These are phyloP conservation scores for Ianthella basta DNA, from an alignment of 37 sponge, comb jelly and placozoan genomes.

Conservation along the genomic window DNA sequence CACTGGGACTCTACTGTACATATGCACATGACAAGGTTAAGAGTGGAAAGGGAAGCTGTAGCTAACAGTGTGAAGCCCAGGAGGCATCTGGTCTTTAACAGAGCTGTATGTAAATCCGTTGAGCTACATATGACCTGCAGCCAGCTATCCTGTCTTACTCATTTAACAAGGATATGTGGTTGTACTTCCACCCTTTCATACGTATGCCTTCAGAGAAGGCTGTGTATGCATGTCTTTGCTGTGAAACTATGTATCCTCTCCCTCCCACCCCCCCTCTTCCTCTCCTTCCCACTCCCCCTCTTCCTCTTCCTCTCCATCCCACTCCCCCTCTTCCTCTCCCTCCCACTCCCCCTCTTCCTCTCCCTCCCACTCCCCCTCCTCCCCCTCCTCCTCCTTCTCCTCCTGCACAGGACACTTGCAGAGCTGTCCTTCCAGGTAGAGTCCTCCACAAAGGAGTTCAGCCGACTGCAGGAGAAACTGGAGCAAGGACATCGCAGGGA, in stretches of 20 bases:
- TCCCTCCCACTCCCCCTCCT: neutral
- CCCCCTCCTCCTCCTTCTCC: neutral
- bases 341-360: neutral
- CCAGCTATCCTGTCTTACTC: too few species aligned
- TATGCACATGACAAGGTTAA: too few species aligned
- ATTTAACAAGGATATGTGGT: too few species aligned
- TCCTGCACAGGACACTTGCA: conserved; percentile 54
- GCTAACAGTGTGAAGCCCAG: too few species aligned
- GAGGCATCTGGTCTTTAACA: too few species aligned
- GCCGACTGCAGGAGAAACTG: conserved; percentile 58
- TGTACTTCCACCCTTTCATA: too few species aligned
- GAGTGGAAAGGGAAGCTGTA: too few species aligned
- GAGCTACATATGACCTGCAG: too few species aligned
- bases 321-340: neutral
- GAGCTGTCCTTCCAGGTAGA: conserved; percentile 74
- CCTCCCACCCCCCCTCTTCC: neutral
- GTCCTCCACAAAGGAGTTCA: conserved; percentile 53
- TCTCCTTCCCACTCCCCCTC: neutral
- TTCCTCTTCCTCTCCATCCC: neutral
- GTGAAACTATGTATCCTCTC: too few species aligned
- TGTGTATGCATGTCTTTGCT: neutral
- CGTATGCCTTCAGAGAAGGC: neutral
- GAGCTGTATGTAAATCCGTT: too few species aligned
- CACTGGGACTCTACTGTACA: too few species aligned
- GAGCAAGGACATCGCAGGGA: conserved; percentile 46